These are phyloP conservation scores for Ficedula albicollis DNA, from an alignment of 2,797 vertebrate species.

Conservation along the genomic window DNA sequence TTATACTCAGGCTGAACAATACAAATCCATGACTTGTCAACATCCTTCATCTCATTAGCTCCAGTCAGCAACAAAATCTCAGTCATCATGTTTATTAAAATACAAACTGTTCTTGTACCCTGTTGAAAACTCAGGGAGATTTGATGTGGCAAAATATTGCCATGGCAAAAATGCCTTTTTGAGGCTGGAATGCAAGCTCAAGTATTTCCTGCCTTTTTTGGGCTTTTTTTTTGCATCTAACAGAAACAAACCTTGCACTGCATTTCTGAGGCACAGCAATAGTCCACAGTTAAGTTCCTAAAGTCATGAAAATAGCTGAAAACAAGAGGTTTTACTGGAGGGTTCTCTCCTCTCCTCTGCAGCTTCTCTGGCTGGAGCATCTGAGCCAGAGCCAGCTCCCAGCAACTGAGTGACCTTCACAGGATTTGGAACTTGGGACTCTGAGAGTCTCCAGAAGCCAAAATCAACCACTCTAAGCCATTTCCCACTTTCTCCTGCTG, in stretches of 20 bases:
- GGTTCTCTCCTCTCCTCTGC: not conserved
- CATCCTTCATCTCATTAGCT: not conserved
- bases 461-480: not conserved
- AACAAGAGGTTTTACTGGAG: not conserved
- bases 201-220: rapidly evolving
- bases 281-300: not conserved
- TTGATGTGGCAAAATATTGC: not conserved
- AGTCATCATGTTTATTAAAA: not conserved
- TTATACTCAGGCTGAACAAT: not conserved
- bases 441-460: not conserved
- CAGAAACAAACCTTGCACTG: not conserved
- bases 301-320: not conserved
- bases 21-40: not conserved
- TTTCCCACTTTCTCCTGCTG: not conserved
- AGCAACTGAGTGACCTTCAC: not conserved
- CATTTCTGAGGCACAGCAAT: not conserved
- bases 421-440: not conserved
- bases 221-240: not conserved
- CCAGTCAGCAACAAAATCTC: not conserved
- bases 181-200: not conserved
- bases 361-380: not conserved
- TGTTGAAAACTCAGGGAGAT: not conserved
- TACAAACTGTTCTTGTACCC: not conserved
- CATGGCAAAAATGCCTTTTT: not conserved
- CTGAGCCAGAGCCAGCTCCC: not conserved